These are phyloP conservation scores for Synergus laeviventris DNA, from an alignment of 2,888 invertebrate species.

Conservation along the genomic window DNA sequence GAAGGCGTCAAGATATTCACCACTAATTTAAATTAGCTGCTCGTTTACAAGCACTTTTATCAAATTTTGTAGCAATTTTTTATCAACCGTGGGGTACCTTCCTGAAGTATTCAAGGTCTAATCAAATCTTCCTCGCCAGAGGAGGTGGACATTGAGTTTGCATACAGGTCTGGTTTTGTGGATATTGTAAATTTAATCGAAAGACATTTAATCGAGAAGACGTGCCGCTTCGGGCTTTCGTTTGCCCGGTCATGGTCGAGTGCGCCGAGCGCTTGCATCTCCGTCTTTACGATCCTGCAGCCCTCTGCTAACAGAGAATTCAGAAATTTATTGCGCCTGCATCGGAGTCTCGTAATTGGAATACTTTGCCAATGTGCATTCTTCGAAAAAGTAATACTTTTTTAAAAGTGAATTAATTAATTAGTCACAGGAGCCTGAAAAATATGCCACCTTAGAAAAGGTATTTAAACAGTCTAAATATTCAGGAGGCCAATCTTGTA, in stretches of 20 bases:
- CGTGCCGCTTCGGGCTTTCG: constrained; percentile 35
- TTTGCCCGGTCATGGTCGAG: constrained; percentile 22
- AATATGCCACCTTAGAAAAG: neutral
- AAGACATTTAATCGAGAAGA: constrained; percentile 38
- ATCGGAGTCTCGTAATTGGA: constrained; percentile 36
- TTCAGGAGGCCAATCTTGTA: too few relatives aligned
- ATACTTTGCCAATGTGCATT: constrained; percentile 34
- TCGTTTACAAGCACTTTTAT: neutral
- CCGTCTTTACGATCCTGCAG: constrained; percentile 38
- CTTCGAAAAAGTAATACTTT: constrained; percentile 7
- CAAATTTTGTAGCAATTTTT: neutral
- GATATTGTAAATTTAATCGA: constrained; percentile 39
- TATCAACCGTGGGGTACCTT: neutral
- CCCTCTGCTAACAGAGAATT: constrained; percentile 33
- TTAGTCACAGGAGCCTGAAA: neutral
- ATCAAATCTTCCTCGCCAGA: constrained; percentile 19
- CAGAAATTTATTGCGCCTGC: constrained; percentile 39
- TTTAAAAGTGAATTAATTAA: constrained; percentile 13
- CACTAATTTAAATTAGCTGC: neutral
- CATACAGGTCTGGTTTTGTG: constrained; percentile 28
- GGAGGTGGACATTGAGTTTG: neutral
- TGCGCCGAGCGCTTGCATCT: constrained; percentile 22
- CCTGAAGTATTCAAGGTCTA: neutral
- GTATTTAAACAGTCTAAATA: neutral
- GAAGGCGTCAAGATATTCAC: neutral